A percentile compares a stretch with the other conserved stretches of the same genome.
Evolutionary conservation across 2,113 vertebrate species (phyloP).

Genomic region (Leucopsar rothschildi): DNA sequence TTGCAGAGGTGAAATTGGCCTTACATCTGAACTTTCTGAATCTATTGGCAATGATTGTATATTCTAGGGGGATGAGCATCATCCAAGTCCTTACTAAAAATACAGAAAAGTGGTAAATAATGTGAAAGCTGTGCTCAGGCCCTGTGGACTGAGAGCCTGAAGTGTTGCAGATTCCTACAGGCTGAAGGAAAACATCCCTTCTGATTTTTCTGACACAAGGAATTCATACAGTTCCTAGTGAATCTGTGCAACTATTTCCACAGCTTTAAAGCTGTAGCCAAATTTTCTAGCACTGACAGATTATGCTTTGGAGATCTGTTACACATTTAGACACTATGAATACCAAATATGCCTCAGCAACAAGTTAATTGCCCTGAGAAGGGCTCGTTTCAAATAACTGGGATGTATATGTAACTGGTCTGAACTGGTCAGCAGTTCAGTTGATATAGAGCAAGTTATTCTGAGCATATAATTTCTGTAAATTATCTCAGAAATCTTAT

Average conservation of each 20-base stretch:
- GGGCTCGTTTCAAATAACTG: slow-evolving; percentile 29
- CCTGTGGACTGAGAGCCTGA: neutral
- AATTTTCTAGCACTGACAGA: slow-evolving; percentile 44
- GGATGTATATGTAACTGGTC: slow-evolving; percentile 20
- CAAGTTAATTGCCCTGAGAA: slow-evolving; percentile 37
- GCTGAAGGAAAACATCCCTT: neutral
- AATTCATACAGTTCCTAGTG: neutral
- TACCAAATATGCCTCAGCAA: slow-evolving; percentile 53
- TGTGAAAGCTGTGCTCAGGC: neutral
- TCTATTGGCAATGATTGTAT: neutral
- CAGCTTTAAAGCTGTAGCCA: slow-evolving; percentile 32
- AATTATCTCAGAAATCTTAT: neutral
- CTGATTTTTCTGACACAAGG: neutral
- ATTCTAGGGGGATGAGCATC: neutral
- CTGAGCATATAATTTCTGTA: slow-evolving; percentile 12
- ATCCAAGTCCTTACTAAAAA: neutral
- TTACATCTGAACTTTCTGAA: neutral
- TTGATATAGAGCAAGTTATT: slow-evolving; percentile 16
- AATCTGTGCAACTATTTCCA: slow-evolving; percentile 23
- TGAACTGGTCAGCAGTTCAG: slow-evolving; percentile 34
- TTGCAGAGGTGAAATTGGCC: neutral
- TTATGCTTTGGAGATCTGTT: slow-evolving; percentile 50
- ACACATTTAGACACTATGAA: slow-evolving; percentile 33
- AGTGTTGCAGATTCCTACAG: neutral
- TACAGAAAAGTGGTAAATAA: neutral